Evolutionary conservation across 2,797 vertebrate genomes (phyloP), one percentile per base, ranked within the genome.

Genomic region (Dendrocincla tyrannina): DNA sequence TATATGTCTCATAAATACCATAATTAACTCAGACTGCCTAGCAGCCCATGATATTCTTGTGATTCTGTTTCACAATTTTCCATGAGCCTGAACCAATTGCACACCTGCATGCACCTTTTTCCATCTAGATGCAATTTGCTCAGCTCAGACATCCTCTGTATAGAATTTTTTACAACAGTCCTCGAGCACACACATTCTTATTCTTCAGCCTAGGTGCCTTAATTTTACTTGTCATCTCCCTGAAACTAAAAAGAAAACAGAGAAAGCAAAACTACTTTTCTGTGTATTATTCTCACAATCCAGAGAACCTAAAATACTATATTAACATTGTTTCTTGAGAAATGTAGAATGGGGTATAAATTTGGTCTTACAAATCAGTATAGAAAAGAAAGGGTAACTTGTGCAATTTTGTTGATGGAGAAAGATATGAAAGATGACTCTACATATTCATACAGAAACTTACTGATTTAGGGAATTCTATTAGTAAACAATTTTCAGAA

Each of bases 131-230:
- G 14, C 14, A 30, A 39, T 91, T 80, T 77, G 5, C 4, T 69
- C 9, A 39, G 33, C 27, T 70, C 27, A 37, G 9, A 4, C 1
- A 0, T 39, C 56, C 4, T 67, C 8, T 9, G 8, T 3, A 35
- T 12, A 49, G 20, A 66, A 35, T 3, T 60, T 60, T 59, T 33
- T n/a, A 47, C 13, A 76, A n/a, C 12, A 46, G 13, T 86, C 46
- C 49, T 64, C 39, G 18, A 42, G 9, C n/a, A 22, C 0, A 1
- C 3, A 3, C 6, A 15, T 60, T 80, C 41, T 62, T 86, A 35
- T 39, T 49, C 37, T 77, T 66, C 17, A 30, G 14, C 5, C 79
- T 55, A 68, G 32, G 11, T 55, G 1, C 13, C 27, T 30, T 22
- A 7, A 4, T 59, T 76, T 56, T 75, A 49, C 9, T 84, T 53